phyloP scores from a whole-genome alignment of 2,797 vertebrate genomes.

The Sebastes kiyomatsui region DNA sequence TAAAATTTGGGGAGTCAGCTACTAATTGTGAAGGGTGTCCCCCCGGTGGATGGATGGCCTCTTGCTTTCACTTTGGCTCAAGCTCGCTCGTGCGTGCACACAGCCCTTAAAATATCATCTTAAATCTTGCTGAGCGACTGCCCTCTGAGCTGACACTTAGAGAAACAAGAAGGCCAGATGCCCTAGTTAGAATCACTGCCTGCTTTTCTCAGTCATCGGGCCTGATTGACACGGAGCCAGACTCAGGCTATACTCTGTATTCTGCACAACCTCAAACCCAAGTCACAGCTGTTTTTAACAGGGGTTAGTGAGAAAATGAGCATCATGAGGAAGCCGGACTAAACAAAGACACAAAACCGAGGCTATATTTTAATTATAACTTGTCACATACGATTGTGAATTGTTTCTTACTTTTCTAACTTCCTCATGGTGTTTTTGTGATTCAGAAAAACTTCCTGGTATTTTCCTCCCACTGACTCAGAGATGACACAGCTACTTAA shows the following conservation, averaged over 20 bases:
- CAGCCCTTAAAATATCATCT: slow-evolving; percentile 52
- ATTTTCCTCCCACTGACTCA: background rate
- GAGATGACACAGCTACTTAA: background rate
- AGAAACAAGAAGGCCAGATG: slow-evolving; percentile 47
- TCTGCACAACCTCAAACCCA: background rate
- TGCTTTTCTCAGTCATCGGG: slow-evolving; percentile 11
- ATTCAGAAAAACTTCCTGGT: background rate
- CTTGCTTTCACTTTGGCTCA: slow-evolving; percentile 38
- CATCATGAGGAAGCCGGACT: background rate
- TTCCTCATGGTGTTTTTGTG: background rate
- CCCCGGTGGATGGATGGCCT: slow-evolving; percentile 14
- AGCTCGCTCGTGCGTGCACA: background rate
- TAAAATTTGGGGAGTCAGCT: background rate
- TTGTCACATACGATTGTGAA: background rate
- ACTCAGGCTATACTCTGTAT: background rate
- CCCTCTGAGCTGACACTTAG: slow-evolving; percentile 38
- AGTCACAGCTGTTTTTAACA: background rate
- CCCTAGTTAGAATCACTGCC: slow-evolving; percentile 44
- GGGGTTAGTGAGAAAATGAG: background rate
- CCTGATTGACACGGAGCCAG: slow-evolving; percentile 29
- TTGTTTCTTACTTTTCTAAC: background rate
- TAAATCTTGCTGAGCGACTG: slow-evolving; percentile 52
- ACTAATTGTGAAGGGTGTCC: slow-evolving; percentile 4
- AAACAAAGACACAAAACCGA: background rate
- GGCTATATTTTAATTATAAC: background rate